A percentile compares a stretch with the other conserved stretches of the same genome.
Conservation (phyloP, 2,113 vertebrate species). For the Halichoeres trimaculatus region DNA sequence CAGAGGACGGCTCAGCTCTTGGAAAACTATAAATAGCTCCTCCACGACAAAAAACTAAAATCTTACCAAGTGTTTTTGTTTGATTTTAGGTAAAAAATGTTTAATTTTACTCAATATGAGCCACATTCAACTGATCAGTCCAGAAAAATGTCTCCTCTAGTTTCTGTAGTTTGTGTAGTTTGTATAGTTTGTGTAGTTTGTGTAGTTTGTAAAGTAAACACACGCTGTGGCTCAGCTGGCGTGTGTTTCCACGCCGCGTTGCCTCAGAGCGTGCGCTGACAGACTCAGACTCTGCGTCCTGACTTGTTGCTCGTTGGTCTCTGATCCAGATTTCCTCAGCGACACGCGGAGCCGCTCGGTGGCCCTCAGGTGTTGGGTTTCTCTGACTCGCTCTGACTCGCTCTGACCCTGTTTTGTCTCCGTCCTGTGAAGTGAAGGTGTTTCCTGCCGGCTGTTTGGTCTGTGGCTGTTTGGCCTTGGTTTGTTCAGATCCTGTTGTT, state of each 20-base stretch:
- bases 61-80: no score
- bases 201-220: neutral
- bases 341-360: no score
- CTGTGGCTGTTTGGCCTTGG: constrained; percentile 20
- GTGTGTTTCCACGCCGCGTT: constrained; percentile 17
- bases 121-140: no score
- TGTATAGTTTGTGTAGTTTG: no score
- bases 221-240: neutral
- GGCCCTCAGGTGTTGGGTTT: constrained; percentile 57
- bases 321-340: neutral
- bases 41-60: no score
- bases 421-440: constrained; percentile 19
- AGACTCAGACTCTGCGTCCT: constrained; percentile 9
- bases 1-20: constrained; percentile 1
- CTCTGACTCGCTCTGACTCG: no score
- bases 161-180: no score
- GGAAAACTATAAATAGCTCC: constrained; percentile 55
- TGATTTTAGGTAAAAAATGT: no score
- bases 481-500: constrained; percentile 30
- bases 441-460: constrained; percentile 54
- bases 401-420: constrained; percentile 54
- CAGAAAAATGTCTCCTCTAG: no score
- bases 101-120: no score
- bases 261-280: constrained; percentile 7
- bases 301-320: constrained; percentile 22